phyloP scores from a whole-genome alignment of 2,113 vertebrate genomes.

The Copsychus sechellarum region DNA sequence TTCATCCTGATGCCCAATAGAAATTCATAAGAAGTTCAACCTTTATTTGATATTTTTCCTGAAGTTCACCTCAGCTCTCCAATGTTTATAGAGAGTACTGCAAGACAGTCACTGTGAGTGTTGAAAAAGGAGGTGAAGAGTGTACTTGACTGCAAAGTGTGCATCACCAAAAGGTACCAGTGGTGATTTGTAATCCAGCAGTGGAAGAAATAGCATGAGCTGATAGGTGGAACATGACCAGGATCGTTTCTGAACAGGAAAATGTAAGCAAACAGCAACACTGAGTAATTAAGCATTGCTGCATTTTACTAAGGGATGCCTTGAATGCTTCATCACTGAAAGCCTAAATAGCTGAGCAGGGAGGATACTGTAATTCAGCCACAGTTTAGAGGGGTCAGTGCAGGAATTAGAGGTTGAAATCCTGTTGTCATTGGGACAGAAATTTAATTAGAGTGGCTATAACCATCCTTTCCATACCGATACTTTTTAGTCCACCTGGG shows the following conservation, averaged over 20 bases:
- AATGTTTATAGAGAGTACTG: neutral
- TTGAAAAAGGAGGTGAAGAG: neutral
- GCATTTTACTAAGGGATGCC: neutral
- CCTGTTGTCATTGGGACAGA: neutral
- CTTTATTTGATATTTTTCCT: neutral
- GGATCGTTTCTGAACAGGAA: neutral
- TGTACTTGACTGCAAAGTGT: neutral
- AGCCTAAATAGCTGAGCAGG: neutral
- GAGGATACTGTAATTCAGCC: neutral
- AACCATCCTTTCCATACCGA: neutral
- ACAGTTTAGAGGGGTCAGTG: neutral
- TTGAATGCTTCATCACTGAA: neutral
- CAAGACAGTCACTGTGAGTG: neutral
- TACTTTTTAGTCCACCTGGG: neutral
- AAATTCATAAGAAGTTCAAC: neutral
- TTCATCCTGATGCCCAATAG: neutral
- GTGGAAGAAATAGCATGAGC: neutral
- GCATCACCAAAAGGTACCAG: neutral
- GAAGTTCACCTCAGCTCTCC: neutral
- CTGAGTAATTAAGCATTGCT: neutral
- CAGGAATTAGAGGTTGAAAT: neutral
- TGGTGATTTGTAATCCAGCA: neutral
- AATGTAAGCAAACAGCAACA: neutral
- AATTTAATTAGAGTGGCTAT: neutral
- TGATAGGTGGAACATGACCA: neutral